Evolutionary conservation across 1,140 invertebrate genomes (phyloP).

Genomic region (Plectus sambesii): DNA sequence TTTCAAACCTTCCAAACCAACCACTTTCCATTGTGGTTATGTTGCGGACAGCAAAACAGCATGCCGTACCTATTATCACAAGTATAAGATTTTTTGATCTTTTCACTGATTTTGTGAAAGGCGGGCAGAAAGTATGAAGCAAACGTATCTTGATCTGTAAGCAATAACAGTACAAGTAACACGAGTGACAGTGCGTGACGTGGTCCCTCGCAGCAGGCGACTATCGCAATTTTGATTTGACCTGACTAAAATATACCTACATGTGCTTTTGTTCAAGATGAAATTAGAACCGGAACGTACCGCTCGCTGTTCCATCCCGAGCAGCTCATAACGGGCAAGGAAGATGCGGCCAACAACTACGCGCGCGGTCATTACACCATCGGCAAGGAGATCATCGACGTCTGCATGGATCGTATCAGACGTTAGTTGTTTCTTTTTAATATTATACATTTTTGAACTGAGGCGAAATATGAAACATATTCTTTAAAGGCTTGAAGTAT

Average conservation of each 20-base stretch:
- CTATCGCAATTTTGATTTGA: conserved; percentile 13
- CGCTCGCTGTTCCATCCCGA: conserved; percentile 48
- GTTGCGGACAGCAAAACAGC: no score
- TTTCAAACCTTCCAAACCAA: no score
- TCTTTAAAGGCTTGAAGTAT: conserved; percentile 67
- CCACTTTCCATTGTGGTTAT: no score
- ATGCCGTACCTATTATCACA: no score
- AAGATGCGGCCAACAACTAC: conserved; percentile 68
- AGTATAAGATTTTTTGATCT: no score
- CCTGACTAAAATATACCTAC: conserved; percentile 43
- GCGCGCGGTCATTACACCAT: conserved; percentile 77
- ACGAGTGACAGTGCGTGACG: no score
- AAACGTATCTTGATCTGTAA: no score
- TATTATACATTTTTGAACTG: conserved; percentile 64
- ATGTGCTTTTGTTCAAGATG: conserved; percentile 45
- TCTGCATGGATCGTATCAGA: conserved; percentile 66
- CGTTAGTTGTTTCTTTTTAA: conserved; percentile 64
- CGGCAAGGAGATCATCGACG: conserved; percentile 71
- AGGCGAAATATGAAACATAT: conserved; percentile 65
- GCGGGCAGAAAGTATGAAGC: no score
- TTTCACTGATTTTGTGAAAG: no score
- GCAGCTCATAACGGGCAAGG: conserved; percentile 46
- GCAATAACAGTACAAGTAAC: no score
- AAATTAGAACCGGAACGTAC: conserved; percentile 42
- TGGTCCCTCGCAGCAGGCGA: no score